Conservation (phyloP, 2,113 vertebrate genomes). For the Amblyopsis rosae region DNA sequence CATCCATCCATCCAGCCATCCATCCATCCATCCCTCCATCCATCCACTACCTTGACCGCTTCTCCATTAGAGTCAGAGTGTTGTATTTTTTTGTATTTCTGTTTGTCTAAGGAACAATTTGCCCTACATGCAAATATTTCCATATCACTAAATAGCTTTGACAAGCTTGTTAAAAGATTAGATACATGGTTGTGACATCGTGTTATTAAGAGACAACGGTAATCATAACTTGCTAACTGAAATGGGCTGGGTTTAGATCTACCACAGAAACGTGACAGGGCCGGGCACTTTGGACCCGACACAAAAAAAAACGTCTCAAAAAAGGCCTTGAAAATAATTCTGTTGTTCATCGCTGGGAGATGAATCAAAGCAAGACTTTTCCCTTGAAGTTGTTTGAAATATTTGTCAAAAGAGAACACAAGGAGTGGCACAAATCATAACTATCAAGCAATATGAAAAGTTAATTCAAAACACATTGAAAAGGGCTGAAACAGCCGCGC, state of each 20-base stretch:
- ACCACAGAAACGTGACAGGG: slow-evolving; percentile 62
- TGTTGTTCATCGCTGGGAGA: slow-evolving; percentile 75
- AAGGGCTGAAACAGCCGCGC: slow-evolving; percentile 40
- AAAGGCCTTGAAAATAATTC: slow-evolving; percentile 68
- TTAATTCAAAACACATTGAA: slow-evolving; percentile 76
- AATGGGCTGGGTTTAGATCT: slow-evolving; percentile 51
- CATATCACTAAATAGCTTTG: background rate
- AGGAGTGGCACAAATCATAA: slow-evolving; percentile 81
- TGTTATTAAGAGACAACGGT: slow-evolving; percentile 40
- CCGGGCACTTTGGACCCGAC: slow-evolving; percentile 65
- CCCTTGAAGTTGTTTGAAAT: slow-evolving; percentile 78
- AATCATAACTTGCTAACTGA: slow-evolving; percentile 51
- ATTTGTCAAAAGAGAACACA: slow-evolving; percentile 80
- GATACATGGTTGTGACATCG: slow-evolving; percentile 34
- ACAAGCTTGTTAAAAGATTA: slow-evolving; percentile 9
- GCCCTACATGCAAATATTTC: background rate
- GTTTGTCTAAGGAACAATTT: slow-evolving; percentile 3
- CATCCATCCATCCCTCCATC: too few species aligned
- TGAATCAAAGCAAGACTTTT: slow-evolving; percentile 74
- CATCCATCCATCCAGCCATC: too few species aligned
- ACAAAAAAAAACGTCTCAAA: slow-evolving; percentile 69
- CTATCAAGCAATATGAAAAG: slow-evolving; percentile 77
- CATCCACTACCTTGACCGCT: too few species aligned
- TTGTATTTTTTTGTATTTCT: background rate
- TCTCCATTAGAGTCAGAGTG: too few species aligned